A percentile compares a stretch with the other conserved stretches of the same genome.
phyloP scores from a whole-genome alignment of 2,797 vertebrate genomes.

The Cygnus olor region DNA sequence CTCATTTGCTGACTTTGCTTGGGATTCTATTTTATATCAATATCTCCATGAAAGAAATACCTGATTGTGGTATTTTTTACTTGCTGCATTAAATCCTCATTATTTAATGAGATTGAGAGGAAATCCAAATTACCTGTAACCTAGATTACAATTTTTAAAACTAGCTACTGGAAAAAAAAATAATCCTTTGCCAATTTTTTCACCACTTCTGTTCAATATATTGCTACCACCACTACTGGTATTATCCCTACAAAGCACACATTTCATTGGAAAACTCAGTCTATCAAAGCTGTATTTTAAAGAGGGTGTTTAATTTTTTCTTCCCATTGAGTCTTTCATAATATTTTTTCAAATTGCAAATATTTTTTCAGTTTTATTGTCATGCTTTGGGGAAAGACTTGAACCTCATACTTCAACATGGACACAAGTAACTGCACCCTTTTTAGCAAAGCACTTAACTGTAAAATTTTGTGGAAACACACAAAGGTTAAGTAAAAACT shows the following conservation, averaged over 20 bases:
- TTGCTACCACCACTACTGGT: background rate
- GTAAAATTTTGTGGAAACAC: constrained; percentile 6
- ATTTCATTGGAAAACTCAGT: background rate
- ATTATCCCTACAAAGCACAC: background rate
- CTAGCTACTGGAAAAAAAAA: constrained; percentile 30
- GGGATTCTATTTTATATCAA: background rate
- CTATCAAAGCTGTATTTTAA: constrained; percentile 23
- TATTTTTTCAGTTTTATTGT: constrained; percentile 15
- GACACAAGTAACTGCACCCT: background rate
- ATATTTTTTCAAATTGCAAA: background rate
- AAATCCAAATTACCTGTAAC: background rate
- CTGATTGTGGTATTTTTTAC: background rate
- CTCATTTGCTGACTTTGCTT: constrained; percentile 48
- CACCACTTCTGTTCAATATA: background rate
- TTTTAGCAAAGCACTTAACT: background rate
- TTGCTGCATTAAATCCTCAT: background rate
- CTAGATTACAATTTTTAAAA: background rate
- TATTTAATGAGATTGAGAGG: constrained; percentile 21
- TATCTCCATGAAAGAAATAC: background rate
- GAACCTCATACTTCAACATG: constrained; percentile 8
- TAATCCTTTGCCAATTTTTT: background rate
- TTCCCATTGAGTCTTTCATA: background rate
- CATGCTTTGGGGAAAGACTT: constrained; percentile 4
- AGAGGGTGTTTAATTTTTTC: background rate
- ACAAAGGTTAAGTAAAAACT: constrained; percentile 38